A percentile compares a stretch with the other conserved stretches of the same genome.
These are phyloP conservation scores for Drosophila histrio DNA, from an alignment of 2,888 invertebrate species.

Conservation along the genomic window DNA sequence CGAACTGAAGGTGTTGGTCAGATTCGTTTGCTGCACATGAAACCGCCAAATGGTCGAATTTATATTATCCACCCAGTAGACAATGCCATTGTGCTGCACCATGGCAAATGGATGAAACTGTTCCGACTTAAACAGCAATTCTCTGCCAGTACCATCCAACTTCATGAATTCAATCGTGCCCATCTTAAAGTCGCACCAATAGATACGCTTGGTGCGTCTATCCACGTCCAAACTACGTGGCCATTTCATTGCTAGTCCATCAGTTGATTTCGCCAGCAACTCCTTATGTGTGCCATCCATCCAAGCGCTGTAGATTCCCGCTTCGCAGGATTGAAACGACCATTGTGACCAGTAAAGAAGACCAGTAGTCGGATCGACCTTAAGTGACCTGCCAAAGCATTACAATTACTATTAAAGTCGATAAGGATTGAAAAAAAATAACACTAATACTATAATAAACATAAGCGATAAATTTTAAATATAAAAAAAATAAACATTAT, in stretches of 20 bases:
- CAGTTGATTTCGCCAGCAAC: conserved; percentile 87
- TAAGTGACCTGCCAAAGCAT: conserved; percentile 85
- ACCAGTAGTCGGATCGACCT: conserved; percentile 88
- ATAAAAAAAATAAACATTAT: no score
- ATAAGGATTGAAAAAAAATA: no score
- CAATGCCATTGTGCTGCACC: conserved; percentile 86
- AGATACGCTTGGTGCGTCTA: conserved; percentile 85
- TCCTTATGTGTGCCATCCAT: conserved; percentile 90
- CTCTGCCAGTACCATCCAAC: conserved; percentile 85
- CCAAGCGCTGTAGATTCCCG: conserved; percentile 88
- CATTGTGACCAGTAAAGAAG: conserved; percentile 92
- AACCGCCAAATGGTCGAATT: conserved; percentile 86
- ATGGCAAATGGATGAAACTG: conserved; percentile 89
- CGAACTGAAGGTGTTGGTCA: conserved; percentile 83
- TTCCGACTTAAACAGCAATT: conserved; percentile 85
- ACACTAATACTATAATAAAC: neutral
- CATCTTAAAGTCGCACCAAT: conserved; percentile 90
- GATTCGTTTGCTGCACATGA: conserved; percentile 80
- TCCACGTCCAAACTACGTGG: conserved; percentile 91
- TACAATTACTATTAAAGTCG: neutral
- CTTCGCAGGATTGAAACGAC: conserved; percentile 83
- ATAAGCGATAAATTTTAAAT: no score
- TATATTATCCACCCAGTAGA: conserved; percentile 90
- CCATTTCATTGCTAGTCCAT: conserved; percentile 86
- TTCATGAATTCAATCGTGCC: conserved; percentile 88